Evolutionary conservation across 2,888 invertebrate genomes (phyloP).

Genomic region (Caenorhabditis afra): DNA sequence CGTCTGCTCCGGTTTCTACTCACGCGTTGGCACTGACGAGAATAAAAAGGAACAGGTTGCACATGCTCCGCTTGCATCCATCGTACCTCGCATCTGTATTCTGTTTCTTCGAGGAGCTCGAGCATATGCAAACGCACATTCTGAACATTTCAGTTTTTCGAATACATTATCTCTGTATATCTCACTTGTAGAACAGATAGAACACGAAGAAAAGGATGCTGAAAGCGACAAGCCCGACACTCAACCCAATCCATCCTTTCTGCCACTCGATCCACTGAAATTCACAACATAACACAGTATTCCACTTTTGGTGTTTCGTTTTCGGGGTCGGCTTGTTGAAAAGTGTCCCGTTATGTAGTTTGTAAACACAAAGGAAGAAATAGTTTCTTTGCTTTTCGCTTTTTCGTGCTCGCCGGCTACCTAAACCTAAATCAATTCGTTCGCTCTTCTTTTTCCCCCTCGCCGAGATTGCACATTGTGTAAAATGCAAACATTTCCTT

Average conservation of each 20-base stretch:
- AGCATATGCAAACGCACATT: conserved; percentile 73
- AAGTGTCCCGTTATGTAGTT: conserved; percentile 17
- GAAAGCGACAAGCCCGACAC: conserved; percentile 66
- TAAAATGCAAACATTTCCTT: conserved; percentile 49
- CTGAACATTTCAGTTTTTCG: conserved; percentile 42
- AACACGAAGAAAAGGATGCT: conserved; percentile 73
- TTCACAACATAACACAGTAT: no score
- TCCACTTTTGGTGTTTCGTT: no score
- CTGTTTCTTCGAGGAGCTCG: conserved; percentile 56
- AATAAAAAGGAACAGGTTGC: conserved; percentile 70
- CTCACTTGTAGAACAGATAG: conserved; percentile 74
- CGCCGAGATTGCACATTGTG: conserved; percentile 46
- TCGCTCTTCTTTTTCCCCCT: no score
- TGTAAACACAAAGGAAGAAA: conserved; percentile 32
- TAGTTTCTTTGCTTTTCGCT: conserved; percentile 56
- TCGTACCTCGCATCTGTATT: conserved; percentile 74
- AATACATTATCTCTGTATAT: not conserved
- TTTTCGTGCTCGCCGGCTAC: conserved; percentile 1
- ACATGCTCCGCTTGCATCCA: conserved; percentile 72
- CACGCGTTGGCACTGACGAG: conserved; percentile 76
- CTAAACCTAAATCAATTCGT: no score
- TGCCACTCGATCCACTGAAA: conserved; percentile 79
- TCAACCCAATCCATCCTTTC: conserved; percentile 73
- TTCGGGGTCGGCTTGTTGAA: conserved; percentile 49
- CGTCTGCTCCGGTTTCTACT: conserved; percentile 40